These are phyloP conservation scores for Pammene aurita DNA, from an alignment of 2,888 invertebrate genomes.

Conservation along the genomic window DNA sequence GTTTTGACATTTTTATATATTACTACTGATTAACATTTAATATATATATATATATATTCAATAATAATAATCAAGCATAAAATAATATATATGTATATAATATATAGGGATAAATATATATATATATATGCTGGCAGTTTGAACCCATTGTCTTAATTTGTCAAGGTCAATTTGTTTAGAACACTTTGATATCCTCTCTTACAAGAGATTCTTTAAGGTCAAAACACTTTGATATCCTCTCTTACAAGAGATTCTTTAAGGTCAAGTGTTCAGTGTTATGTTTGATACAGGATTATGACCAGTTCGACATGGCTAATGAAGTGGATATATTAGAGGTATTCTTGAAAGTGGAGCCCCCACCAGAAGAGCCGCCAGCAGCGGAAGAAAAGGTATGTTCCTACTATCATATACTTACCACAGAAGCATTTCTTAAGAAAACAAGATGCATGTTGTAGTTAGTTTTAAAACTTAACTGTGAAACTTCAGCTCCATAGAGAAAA, in stretches of 20 bases:
- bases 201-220: neutral
- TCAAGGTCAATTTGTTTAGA: slow-evolving; percentile 13
- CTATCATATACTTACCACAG: neutral
- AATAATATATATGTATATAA: neutral
- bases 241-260: neutral
- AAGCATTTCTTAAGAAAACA: too few species aligned
- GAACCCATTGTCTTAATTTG: neutral
- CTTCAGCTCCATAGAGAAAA: too few species aligned
- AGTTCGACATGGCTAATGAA: slow-evolving; percentile 96
- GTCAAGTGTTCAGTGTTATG: slow-evolving; percentile 28
- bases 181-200: neutral
- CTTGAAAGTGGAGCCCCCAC: slow-evolving; percentile 87
- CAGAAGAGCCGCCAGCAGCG: slow-evolving; percentile 64
- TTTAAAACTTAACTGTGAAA: neutral
- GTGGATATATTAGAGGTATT: slow-evolving; percentile 94
- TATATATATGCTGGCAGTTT: too few species aligned
- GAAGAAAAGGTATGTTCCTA: slow-evolving; percentile 46
- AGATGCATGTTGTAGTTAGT: too few species aligned
- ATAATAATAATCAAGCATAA: too few species aligned
- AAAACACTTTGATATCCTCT: slow-evolving; percentile 1
- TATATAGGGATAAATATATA: neutral
- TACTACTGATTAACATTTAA: neutral
- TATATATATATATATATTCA: neutral
- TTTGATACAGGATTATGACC: slow-evolving; percentile 92
- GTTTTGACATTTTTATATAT: neutral